Evolutionary conservation across 35 echinoderm and acorn worm genomes (phyloP).

Genomic region (Heliocidaris erythrogramma): DNA sequence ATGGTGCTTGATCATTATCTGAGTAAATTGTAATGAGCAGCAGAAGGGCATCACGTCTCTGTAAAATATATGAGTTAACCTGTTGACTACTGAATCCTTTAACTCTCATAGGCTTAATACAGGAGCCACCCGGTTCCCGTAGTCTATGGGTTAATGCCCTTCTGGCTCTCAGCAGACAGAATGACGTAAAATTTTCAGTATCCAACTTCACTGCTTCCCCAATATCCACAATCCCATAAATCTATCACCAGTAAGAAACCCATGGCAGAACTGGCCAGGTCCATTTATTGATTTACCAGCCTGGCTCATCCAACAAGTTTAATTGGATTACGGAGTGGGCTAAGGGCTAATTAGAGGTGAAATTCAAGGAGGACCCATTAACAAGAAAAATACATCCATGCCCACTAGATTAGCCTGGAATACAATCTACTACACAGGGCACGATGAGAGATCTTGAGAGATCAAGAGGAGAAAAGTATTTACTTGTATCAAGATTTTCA

Average conservation of each 20-base stretch:
- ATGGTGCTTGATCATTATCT: too few species aligned
- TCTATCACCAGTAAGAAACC: neutral
- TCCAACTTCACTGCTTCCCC: too few species aligned
- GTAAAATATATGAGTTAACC: neutral
- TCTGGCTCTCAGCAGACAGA: too few species aligned
- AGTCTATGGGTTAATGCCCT: too few species aligned
- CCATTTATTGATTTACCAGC: slow-evolving; percentile 27
- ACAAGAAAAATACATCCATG: slow-evolving; percentile 17
- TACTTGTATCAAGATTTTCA: too few species aligned
- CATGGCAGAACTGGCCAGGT: neutral
- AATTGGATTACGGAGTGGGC: slow-evolving; percentile 36
- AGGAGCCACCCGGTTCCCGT: too few species aligned
- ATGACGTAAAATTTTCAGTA: too few species aligned
- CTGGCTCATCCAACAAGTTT: neutral
- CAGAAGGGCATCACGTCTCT: too few species aligned
- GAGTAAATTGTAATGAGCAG: too few species aligned
- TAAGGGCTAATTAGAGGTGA: slow-evolving; percentile 23
- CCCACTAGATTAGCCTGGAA: neutral
- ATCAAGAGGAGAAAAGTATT: neutral
- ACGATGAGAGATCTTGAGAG: neutral
- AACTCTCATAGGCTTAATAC: too few species aligned
- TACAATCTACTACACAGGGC: neutral
- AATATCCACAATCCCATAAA: neutral
- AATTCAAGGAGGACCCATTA: slow-evolving; percentile 36
- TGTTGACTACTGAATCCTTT: too few species aligned